Base-by-base conservation (phyloP, 2,888 invertebrate genomes). In the Drosophila percnosoma region DNA sequence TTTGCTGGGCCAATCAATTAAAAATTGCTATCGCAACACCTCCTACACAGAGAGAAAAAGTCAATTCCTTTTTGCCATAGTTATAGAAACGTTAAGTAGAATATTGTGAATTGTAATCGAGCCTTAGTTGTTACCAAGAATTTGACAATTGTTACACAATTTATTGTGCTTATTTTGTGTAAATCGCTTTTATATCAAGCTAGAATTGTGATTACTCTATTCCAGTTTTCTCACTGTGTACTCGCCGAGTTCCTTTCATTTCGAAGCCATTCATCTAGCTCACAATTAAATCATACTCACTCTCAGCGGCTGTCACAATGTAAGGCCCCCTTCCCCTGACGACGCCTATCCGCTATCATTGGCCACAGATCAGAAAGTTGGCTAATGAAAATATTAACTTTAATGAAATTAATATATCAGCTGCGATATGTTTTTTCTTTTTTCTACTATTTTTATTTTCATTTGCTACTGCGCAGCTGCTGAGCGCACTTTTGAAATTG, bases 341-440 rank as follows among this genome's bases (percentile, higher is more conserved):
- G 48, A 45, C 52, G 57, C 54, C 73, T 80, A 83, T 83, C 34
- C 53, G 42, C 73, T 80, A 86, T 86, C 87, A 31, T 55, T 29
- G 58, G 45, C n/a, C 40, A 38, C 68, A 51, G 51, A 78, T 78
- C 88, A 68, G 85, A 87, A 87, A 86, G 87, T 84, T 69, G 69
- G 80, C 85, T 86, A 86, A 86, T 86, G 87, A 86, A 89, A 86
- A 87, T 86, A 86, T 89, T 84, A 87, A 82, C 64, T 78, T 55
- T 82, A 87, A 84, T 89, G 80, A 86, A 89, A 82, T 86, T 87
- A 82, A 86, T 89, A 86, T 89, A 87, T 83, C 58, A 80, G 67
- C 69, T 61, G 68, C 15, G 24, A 11, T 45, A 24, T 45, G 45
- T 24, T 15, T 45, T 42, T 38, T 52, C 27, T 54, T 10, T 10